Base-by-base conservation (phyloP, 2,888 invertebrate species). In the Nasonia oneida region DNA sequence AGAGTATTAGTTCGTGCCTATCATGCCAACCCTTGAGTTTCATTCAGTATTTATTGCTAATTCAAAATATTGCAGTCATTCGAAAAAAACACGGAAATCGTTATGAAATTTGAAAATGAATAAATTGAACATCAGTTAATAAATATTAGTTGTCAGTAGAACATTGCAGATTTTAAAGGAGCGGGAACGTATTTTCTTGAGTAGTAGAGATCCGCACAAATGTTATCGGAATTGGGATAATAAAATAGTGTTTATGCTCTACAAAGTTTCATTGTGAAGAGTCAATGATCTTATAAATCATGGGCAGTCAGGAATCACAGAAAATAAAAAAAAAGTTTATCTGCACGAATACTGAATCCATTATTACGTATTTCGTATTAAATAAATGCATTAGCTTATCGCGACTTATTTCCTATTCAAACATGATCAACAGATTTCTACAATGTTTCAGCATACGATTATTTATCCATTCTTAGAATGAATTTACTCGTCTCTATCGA, bases 221-320 rank as follows among this genome's bases (percentile, higher is more conserved):
- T 18, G 0, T 53, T 6, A 53, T 3, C n/a, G 33, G 57, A 81
- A 33, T 50, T 57, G 8, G 70, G 70, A 61, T 57, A 12, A 8
- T 83, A 73, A 47, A 75, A 78, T 14, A 71, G 14, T 50, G 53
- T 78, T 73, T 39, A 74, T 79, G 83, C 73, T 78, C 42, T 83
- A 57, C 15, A 37, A 42, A 39, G 33, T 23, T 81, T 85, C 47
- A 47, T 61, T 81, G 23, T 47, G 33, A 14, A 80, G 61, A 83
- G 77, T 83, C 83, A 67, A 81, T 74, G 64, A 70, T 83, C 67
- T 47, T n/a, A 61, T n/a, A 61, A 39, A 53, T 76, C 70, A 42
- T 47, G 57, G 74, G 33, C 75, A 86, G 61, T 81, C 81, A 4
- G 79, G 47, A 87, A 89, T 90, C 89, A 90, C 89, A 89, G 89